phyloP scores from a whole-genome alignment of 2,888 invertebrate species.

The Drosophila paranaensis region DNA sequence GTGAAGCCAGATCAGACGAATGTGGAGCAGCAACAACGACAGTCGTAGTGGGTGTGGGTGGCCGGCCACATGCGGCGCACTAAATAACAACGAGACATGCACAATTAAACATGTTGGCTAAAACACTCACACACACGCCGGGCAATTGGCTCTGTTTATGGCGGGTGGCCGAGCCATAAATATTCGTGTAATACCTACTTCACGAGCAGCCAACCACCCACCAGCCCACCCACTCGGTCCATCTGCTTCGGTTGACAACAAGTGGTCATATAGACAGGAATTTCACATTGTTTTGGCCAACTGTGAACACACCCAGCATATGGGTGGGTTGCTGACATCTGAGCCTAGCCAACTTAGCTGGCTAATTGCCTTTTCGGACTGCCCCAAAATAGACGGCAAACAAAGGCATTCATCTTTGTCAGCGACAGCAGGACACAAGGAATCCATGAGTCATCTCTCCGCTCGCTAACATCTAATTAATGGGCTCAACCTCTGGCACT shows the following conservation, averaged over 20 bases:
- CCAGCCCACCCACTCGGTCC: background rate
- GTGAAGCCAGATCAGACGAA: constrained; percentile 1
- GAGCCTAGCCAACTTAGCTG: constrained; percentile 44
- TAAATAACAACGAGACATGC: constrained; percentile 71
- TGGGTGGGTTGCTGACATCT: constrained; percentile 41
- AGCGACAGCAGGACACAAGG: constrained; percentile 28
- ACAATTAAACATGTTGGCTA: constrained; percentile 69
- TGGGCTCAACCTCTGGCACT: constrained; percentile 25
- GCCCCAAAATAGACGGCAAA: constrained; percentile 31
- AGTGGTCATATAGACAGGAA: constrained; percentile 64
- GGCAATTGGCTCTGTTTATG: constrained; percentile 45
- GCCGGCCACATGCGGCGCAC: constrained; percentile 37
- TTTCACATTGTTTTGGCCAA: constrained; percentile 37
- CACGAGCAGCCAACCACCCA: background rate
- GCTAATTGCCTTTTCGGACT: constrained; percentile 58
- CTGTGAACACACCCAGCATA: constrained; percentile 31
- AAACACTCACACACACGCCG: constrained; percentile 57
- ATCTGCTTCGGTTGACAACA: constrained; percentile 43
- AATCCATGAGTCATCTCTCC: constrained; percentile 34
- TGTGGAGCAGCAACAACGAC: constrained; percentile 11
- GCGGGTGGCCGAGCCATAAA: constrained; percentile 36
- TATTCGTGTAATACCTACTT: constrained; percentile 31
- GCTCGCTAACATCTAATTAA: constrained; percentile 58
- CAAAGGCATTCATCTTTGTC: constrained; percentile 69
- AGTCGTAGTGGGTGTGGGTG: constrained; percentile 8